phyloP scores from a whole-genome alignment of 2,888 invertebrate species.

The Microdon myrmicae region DNA sequence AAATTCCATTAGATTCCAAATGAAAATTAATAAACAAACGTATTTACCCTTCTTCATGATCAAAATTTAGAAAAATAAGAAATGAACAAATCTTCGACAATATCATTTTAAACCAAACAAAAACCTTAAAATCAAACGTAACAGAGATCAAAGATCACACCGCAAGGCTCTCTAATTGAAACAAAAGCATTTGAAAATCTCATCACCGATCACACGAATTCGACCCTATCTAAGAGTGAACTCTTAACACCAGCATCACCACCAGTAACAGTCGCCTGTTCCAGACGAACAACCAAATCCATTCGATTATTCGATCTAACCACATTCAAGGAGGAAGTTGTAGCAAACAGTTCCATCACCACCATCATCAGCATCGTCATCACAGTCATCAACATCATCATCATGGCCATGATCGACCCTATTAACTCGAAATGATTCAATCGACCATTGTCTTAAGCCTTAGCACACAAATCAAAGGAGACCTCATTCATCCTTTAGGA shows the following conservation, averaged over 20 bases:
- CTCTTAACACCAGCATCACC: conserved; percentile 29
- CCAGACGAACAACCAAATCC: conserved; percentile 7
- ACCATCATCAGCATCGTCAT: conserved; percentile 18
- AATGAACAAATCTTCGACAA: too few relatives aligned
- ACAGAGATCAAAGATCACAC: too few relatives aligned
- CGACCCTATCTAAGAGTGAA: conserved; percentile 32
- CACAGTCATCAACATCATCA: conserved; percentile 20
- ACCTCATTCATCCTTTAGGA: conserved; percentile 35
- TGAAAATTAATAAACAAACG: too few relatives aligned
- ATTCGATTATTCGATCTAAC: conserved; percentile 44
- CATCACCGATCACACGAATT: conserved; percentile 32
- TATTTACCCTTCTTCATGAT: too few relatives aligned
- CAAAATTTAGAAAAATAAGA: too few relatives aligned
- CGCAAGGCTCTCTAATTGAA: conserved; percentile 14
- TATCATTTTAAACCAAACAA: too few relatives aligned
- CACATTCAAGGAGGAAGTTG: conserved; percentile 36
- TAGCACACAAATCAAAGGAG: conserved; percentile 35
- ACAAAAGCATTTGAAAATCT: conserved; percentile 16
- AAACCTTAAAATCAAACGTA: too few relatives aligned
- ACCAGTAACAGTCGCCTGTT: conserved; percentile 1
- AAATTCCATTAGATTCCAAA: too few relatives aligned
- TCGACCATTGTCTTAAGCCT: conserved; percentile 31
- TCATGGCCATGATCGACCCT: conserved; percentile 40
- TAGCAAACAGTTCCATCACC: conserved; percentile 41
- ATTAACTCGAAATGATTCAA: conserved; percentile 44